Percentiles rank a stretch among this genome's conserved stretches.
These are phyloP conservation scores for Eunapius fragilis DNA, from an alignment of 37 sponge, comb jelly and placozoan species.

Conservation along the genomic window DNA sequence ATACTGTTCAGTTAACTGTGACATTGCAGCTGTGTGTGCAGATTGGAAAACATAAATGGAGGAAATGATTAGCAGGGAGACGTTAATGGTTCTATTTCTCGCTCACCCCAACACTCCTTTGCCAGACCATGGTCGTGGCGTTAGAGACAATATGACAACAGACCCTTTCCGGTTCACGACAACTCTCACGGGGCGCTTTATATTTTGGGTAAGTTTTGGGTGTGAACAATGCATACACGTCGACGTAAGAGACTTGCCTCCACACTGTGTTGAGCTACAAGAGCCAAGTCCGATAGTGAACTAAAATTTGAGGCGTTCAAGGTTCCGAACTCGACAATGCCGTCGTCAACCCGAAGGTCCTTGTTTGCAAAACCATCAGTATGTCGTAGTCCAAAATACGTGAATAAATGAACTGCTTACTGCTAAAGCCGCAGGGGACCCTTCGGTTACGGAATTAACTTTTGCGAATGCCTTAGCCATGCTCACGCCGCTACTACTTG, in stretches of 20 bases:
- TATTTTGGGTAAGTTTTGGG: neutral
- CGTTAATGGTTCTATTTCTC: neutral
- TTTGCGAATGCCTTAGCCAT: constrained; percentile 42
- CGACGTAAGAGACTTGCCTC: too few species aligned
- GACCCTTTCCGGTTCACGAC: constrained; percentile 46
- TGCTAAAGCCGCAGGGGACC: constrained; percentile 61
- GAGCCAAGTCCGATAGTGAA: constrained; percentile 51
- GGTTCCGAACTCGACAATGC: constrained; percentile 78
- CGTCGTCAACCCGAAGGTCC: constrained; percentile 77
- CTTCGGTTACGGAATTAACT: constrained; percentile 41
- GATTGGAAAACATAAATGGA: neutral
- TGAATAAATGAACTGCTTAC: constrained; percentile 35
- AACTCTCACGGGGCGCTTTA: constrained; percentile 69
- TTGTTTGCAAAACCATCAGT: neutral
- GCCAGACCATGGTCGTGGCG: constrained; percentile 79
- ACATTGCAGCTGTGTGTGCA: neutral
- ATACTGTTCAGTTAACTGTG: neutral
- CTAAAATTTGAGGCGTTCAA: constrained; percentile 64
- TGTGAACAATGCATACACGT: too few species aligned
- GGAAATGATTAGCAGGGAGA: neutral
- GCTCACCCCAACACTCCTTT: constrained; percentile 81
- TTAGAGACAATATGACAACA: constrained; percentile 34
- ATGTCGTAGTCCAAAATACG: neutral
- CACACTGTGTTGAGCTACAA: constrained; percentile 81
- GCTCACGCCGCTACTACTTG: neutral